These are phyloP conservation scores for Nyctibius grandis DNA, from an alignment of 2,797 vertebrate species.

Conservation along the genomic window DNA sequence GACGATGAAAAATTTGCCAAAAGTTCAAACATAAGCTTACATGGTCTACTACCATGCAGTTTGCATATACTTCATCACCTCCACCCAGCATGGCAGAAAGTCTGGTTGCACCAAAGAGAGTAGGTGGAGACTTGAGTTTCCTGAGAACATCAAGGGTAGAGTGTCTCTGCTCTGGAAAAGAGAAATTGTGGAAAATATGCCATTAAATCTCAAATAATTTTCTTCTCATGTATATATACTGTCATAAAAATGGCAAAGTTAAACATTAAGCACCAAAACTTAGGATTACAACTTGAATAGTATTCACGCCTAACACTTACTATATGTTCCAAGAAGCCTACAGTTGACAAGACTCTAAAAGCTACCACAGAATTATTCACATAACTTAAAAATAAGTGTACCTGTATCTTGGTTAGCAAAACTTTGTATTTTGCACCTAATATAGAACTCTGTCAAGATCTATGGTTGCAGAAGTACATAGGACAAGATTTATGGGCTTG, in stretches of 20 bases:
- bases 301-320: neutral
- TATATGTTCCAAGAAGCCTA: neutral
- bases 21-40: slow-evolving; percentile 48
- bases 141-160: slow-evolving; percentile 73
- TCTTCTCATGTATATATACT: neutral
- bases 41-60: slow-evolving; percentile 76
- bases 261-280: neutral
- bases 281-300: neutral
- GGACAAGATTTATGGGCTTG: neutral
- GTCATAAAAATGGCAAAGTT: neutral
- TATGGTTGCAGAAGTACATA: neutral
- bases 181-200: neutral
- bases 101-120: slow-evolving; percentile 74
- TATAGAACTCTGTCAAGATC: neutral
- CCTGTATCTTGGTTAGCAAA: neutral
- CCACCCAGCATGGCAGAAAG: slow-evolving; percentile 83
- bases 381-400: neutral
- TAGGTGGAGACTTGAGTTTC: slow-evolving; percentile 74
- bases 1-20: neutral
- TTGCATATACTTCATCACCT: slow-evolving; percentile 80
- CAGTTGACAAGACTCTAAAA: neutral
- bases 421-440: neutral
- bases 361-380: neutral
- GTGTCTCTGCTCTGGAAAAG: slow-evolving; percentile 79
- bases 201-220: neutral